Evolutionary conservation across 2,113 vertebrate species (phyloP), one percentile per base, ranked within the genome.

Genomic region (Myiagra hebetior): DNA sequence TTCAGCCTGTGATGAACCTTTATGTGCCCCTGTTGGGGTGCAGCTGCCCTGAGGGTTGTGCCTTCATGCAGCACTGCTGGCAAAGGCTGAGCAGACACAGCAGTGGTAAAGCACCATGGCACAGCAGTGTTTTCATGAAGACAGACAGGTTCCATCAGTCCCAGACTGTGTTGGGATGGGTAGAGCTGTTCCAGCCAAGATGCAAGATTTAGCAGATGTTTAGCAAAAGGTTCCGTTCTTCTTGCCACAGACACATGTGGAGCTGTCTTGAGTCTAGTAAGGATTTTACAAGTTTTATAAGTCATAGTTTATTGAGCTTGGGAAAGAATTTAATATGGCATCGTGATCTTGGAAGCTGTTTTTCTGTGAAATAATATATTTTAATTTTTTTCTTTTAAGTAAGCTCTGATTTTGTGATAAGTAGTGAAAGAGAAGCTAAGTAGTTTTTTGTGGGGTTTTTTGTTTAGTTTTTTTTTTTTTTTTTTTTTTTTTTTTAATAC

Each of bases 241-340:
- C 96, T 98, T 96, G 96, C 97, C 97, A 96, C 97, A 96, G 88
- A 97, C 80, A 95, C 97, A 97, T 97, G 96, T 94, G 97, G 90
- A 96, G 93, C 91, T 97, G 96, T 97, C 98, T 97, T 94, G 98
- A 97, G 96, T 77, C 97, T 97, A 97, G 95, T 98, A 97, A 98
- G 97, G 91, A 93, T 97, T 98, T 98, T 97, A 98, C 89, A 98
- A 97, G 97, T 96, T 95, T 97, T 98, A 97, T 96, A 98, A 98
- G 98, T 97, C 96, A 95, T 87, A 97, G 94, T 98, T 98, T 98
- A 98, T 97, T 96, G 96, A 97, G 96, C 78, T 96, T 97, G 96
- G 95, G 81, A 97, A 97, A 94, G 97, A 98, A 98, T 98, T 96
- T 97, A 97, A 97, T 97, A 97, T 94, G 96, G 95, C 94, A 97